A percentile compares a stretch with the other conserved stretches of the same genome.
phyloP scores from a whole-genome alignment of 2,888 invertebrate species.

The Rotaria sp. region DNA sequence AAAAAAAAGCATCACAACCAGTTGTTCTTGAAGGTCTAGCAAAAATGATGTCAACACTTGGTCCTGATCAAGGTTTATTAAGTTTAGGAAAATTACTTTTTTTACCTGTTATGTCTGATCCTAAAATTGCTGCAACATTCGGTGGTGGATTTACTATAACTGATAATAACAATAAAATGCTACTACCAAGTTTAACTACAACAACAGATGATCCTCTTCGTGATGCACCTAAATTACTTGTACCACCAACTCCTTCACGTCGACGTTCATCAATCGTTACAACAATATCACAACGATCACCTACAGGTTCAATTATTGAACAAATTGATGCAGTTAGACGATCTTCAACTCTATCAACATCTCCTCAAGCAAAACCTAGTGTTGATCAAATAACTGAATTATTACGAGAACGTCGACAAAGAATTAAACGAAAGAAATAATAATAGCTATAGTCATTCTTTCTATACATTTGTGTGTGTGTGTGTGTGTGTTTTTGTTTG shows the following conservation, averaged over 20 bases:
- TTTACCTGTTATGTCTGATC: slow-evolving; percentile 24
- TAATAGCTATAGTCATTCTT: neutral
- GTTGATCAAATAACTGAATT: slow-evolving; percentile 26
- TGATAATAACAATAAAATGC: neutral
- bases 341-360: neutral
- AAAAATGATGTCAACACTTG: slow-evolving; percentile 28
- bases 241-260: neutral
- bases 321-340: neutral
- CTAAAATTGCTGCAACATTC: neutral
- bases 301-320: neutral
- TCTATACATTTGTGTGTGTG: neutral
- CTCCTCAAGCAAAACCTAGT: neutral
- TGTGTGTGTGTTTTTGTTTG: neutral
- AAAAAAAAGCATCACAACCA: slow-evolving; percentile 8
- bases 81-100: slow-evolving; percentile 29
- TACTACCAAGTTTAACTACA: slow-evolving; percentile 15
- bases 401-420: slow-evolving; percentile 4
- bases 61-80: slow-evolving; percentile 19
- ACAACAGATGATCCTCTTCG: neutral
- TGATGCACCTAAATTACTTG: neutral
- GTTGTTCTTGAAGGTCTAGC: slow-evolving; percentile 21
- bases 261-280: neutral
- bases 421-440: neutral
- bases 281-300: neutral
- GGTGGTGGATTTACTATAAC: neutral